Evolutionary conservation across 1,140 invertebrate genomes (phyloP).

Genomic region (Liolophura sinensis): DNA sequence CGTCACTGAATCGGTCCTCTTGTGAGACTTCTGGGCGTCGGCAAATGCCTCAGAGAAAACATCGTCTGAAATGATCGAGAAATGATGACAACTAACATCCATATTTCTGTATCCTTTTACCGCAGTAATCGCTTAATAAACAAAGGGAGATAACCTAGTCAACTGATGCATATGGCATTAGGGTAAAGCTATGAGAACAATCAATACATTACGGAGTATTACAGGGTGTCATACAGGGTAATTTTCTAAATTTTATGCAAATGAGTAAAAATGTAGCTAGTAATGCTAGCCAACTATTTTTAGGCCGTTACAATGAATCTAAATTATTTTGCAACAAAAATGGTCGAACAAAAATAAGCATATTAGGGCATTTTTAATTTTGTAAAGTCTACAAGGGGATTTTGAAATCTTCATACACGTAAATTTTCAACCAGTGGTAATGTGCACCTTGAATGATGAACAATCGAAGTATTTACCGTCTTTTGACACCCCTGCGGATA

Average conservation of each 20-base stretch:
- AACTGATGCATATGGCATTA: background rate
- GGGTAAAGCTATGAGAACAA: background rate
- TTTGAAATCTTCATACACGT: too few relatives aligned
- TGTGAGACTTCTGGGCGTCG: conserved; percentile 19
- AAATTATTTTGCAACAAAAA: too few relatives aligned
- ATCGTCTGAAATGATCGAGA: conserved; percentile 23
- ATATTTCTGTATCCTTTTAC: background rate
- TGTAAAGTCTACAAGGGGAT: too few relatives aligned
- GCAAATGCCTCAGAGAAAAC: conserved; percentile 22
- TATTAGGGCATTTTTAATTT: too few relatives aligned
- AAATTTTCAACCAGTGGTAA: background rate
- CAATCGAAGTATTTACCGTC: background rate
- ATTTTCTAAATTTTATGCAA: too few relatives aligned
- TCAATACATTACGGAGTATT: too few relatives aligned
- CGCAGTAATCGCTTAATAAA: background rate
- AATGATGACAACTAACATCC: conserved; percentile 3
- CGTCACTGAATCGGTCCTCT: conserved; percentile 38
- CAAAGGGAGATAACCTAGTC: background rate
- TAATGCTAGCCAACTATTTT: too few relatives aligned
- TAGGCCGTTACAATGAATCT: too few relatives aligned
- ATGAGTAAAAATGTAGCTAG: too few relatives aligned
- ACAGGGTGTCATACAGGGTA: too few relatives aligned
- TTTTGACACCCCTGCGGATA: background rate
- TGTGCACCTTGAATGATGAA: background rate
- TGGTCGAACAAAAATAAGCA: too few relatives aligned